Conservation (phyloP, 2,113 vertebrate genomes). For the Leucosticte australis region DNA sequence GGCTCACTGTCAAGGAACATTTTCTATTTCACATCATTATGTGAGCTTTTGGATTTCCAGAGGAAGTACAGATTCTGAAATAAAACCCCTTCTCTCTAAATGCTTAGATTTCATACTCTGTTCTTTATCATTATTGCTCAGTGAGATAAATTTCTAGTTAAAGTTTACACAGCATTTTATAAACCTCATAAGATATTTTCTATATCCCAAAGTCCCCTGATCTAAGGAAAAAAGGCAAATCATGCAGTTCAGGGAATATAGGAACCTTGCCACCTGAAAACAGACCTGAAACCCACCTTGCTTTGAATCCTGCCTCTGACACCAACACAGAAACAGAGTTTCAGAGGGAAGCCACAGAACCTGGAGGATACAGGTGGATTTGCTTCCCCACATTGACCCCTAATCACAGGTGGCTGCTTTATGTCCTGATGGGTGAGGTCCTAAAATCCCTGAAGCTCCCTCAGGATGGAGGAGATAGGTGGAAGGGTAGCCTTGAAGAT, state of each 20-base stretch:
- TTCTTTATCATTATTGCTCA: not conserved
- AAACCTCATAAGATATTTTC: not conserved
- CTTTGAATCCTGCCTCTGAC: not conserved
- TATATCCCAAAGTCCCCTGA: not conserved
- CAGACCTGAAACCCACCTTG: not conserved
- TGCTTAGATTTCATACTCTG: not conserved
- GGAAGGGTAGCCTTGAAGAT: not conserved
- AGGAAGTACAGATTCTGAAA: not conserved
- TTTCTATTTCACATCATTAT: not conserved
- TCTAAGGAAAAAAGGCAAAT: not conserved
- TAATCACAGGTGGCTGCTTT: not conserved
- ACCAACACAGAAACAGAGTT: rapidly evolving
- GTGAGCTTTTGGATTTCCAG: not conserved
- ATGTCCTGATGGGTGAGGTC: not conserved
- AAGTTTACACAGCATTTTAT: not conserved
- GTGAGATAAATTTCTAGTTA: not conserved
- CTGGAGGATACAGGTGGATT: not conserved
- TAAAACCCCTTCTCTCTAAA: not conserved
- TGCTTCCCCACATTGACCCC: not conserved
- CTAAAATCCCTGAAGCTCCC: not conserved
- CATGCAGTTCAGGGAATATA: not conserved
- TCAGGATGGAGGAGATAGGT: not conserved
- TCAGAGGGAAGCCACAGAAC: not conserved
- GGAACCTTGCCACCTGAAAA: not conserved
- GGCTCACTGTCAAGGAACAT: not conserved